Base-by-base conservation (phyloP, 2,113 vertebrate species). In the Helogale parvula region DNA sequence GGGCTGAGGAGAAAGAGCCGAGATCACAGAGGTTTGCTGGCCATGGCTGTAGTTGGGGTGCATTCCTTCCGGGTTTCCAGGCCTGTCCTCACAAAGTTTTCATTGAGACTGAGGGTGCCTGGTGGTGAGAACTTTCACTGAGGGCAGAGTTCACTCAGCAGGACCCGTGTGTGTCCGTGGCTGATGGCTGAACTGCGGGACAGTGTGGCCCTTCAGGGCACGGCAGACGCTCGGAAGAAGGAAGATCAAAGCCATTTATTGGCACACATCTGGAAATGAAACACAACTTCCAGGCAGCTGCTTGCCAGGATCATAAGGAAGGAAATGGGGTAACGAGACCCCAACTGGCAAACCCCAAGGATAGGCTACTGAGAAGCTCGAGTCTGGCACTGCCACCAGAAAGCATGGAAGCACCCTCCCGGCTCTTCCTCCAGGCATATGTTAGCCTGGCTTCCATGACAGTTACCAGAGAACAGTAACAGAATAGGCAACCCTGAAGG, bases 281-380 rank as follows among this genome's bases (percentile, higher is more conserved):
- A 83, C 41, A 14, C 87, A 92, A 65, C 74, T 54, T 89, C n/a
- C 60, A 96, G 93, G 96, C 96, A 71, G 60, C 35, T 68, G 7
- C 79, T 93, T 91, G 72, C 47, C 93, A 45, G 41, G 66, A 81
- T 68, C 33, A 11, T 60, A 60, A 69, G 38, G 52, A 83, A 88
- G 66, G 81, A 97, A 90, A 85, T 19, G 31, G 57, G 88, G 69
- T 93, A 23, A 86, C 68, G 74, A 93, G 86, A 60, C 54, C 60
- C 84, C 57, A 52, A 71, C 47, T 10, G 45, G 65, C 4, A 5
- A 4, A 88, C 90, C 82, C 92, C 83, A 25, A 69, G 74, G 65
- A 60, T 93, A 89, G 83, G 83, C 77, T 60, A 2, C 68, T 6
- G 1, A 80, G 63, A 54, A 63, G 41, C 94, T 21, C 7, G 72